Evolutionary conservation across 2,888 invertebrate genomes (phyloP).

Genomic region (Athalia circularis): DNA sequence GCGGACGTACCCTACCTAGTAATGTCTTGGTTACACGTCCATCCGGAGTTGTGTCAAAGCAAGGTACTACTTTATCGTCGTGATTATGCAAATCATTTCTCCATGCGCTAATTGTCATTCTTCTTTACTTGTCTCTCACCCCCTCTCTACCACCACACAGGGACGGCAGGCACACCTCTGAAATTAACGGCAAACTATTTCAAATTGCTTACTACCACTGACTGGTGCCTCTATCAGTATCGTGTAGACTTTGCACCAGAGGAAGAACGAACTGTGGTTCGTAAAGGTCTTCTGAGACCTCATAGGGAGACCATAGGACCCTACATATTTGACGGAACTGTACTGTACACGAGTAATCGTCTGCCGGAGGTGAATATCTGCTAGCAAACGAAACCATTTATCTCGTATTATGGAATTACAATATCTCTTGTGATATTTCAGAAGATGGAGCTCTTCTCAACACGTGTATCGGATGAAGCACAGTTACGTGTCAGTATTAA

Average conservation of each 20-base stretch:
- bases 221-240: conserved; percentile 86
- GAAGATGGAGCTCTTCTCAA: conserved; percentile 79
- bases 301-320: conserved; percentile 78
- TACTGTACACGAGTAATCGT: conserved; percentile 80
- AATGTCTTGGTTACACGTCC: conserved; percentile 74
- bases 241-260: conserved; percentile 85
- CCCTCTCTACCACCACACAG: conserved; percentile 67
- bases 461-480: conserved; percentile 76
- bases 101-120: conserved; percentile 72
- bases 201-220: conserved; percentile 78
- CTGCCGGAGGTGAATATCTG: conserved; percentile 68
- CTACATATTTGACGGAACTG: conserved; percentile 86
- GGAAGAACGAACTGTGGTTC: conserved; percentile 80
- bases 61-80: conserved; percentile 59
- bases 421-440: conserved; percentile 64
- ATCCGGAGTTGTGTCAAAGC: conserved; percentile 61
- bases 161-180: conserved; percentile 75
- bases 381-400: background rate
- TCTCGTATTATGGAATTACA: background rate
- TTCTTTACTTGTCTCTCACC: conserved; percentile 44
- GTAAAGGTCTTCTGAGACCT: conserved; percentile 78
- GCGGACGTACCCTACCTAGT: conserved; percentile 75
- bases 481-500: conserved; percentile 78
- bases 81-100: conserved; percentile 50
- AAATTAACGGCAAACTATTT: conserved; percentile 83